Base-by-base conservation (phyloP, 2,113 vertebrate species). In the Poecile atricapillus region DNA sequence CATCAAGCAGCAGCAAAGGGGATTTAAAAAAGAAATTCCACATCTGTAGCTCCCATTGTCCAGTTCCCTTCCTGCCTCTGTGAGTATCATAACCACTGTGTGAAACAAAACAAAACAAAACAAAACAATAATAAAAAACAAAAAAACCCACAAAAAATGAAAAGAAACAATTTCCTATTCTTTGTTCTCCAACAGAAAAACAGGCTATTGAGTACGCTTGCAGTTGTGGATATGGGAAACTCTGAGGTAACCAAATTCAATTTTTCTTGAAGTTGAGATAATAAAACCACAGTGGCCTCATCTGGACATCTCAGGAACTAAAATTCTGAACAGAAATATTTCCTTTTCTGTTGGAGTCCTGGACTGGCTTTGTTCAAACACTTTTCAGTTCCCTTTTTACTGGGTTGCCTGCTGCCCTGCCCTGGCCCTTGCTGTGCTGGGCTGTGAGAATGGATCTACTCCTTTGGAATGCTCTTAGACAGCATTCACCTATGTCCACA, bases 271-370 rank as follows among this genome's bases (percentile, higher is more conserved):
- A 59, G 52, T 23, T 0, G 0, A 77, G 80, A 91, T 70, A 70
- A 67, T 76, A 95, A 94, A 90, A 31, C 94, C 73, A 97, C 89
- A 97, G 93, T 97, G 94, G 92, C 95, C 95, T 95, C 94, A 77
- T 95, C 94, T 94, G 96, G 94, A 73, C 89, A 75, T 39, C 19
- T 28, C 30, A 55, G 92, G 95, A 96, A 94, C 84, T 96, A 52
- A 67, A 77, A 24, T 49, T 69, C n/a, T 63, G 49, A 65, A 82
- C 33, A 73, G 43, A 95, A 83, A 15, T 7, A 53, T 33, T n/a
- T 35, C 30, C 22, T 60, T 44, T 11, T n/a, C 64, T 49, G 7
- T 39, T 75, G 37, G 9, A 58, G 15, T 70, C 68, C 68, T 63
- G 50, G 12, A 15, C 18, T 44, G 69, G 55, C 37, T 75, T 89